Conservation (phyloP, 2,888 invertebrate genomes). For the Archaeoteleia sp. region DNA sequence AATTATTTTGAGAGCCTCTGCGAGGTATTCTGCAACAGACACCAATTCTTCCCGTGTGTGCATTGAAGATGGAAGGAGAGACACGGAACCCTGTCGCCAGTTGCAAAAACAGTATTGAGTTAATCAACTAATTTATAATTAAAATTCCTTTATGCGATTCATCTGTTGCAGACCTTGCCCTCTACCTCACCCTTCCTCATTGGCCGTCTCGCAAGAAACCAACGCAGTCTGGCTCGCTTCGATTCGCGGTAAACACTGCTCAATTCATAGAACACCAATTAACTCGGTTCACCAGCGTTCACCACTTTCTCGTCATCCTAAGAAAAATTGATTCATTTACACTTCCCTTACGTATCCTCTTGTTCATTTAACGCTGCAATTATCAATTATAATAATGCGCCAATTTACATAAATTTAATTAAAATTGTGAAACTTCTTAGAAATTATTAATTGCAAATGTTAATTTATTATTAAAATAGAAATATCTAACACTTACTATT, state of each 20-base stretch:
- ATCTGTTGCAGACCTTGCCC: conserved; percentile 54
- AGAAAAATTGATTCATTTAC: conserved; percentile 17
- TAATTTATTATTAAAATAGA: background rate
- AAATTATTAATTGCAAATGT: conserved; percentile 9
- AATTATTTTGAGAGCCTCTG: conserved; percentile 47
- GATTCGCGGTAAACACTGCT: conserved; percentile 71
- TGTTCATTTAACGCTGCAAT: conserved; percentile 1
- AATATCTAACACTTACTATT: too few relatives aligned
- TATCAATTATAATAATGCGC: background rate
- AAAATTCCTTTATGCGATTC: conserved; percentile 71
- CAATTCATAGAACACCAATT: conserved; percentile 75
- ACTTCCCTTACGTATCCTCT: background rate
- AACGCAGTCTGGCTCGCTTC: conserved; percentile 63
- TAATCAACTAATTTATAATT: conserved; percentile 76
- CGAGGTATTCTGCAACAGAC: conserved; percentile 52
- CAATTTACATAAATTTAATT: conserved; percentile 5
- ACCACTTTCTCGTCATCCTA: conserved; percentile 31
- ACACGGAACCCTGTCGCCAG: conserved; percentile 64
- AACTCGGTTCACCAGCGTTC: conserved; percentile 65
- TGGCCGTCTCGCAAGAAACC: conserved; percentile 60
- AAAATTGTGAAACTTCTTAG: background rate
- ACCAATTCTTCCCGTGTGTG: conserved; percentile 47
- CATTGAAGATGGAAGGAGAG: conserved; percentile 46
- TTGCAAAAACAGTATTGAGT: conserved; percentile 74
- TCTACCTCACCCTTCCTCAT: conserved; percentile 27